phyloP scores from a whole-genome alignment of 2,797 vertebrate species.

The Eulemur mongoz region DNA sequence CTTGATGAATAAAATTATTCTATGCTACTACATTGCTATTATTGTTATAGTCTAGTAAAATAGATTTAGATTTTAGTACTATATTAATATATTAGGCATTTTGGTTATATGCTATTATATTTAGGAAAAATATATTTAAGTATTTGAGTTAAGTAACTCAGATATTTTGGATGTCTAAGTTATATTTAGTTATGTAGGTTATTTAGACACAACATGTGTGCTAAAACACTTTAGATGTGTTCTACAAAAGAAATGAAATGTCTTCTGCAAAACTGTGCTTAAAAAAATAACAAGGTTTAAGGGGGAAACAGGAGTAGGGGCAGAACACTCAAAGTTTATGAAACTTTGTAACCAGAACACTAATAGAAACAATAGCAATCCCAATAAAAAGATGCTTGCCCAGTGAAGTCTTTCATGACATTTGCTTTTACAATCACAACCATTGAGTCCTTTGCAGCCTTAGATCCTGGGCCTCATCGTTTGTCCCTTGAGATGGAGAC shows the following conservation, averaged over 20 bases:
- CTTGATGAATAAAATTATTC: slow-evolving; percentile 29
- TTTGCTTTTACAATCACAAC: neutral
- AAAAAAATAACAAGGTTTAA: slow-evolving; percentile 24
- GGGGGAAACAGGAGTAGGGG: neutral
- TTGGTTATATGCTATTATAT: neutral
- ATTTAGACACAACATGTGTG: neutral
- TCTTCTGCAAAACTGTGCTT: neutral
- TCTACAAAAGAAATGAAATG: neutral
- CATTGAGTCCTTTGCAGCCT: neutral
- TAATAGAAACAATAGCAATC: neutral
- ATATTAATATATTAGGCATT: neutral
- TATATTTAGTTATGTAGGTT: neutral
- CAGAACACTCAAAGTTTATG: neutral
- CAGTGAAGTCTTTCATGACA: neutral
- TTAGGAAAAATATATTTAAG: neutral
- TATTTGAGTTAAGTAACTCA: neutral
- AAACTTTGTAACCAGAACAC: neutral
- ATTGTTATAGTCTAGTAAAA: neutral
- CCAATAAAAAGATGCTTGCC: neutral
- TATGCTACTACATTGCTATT: neutral
- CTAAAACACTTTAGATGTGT: neutral
- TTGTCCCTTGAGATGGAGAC: neutral
- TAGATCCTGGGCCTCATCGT: neutral
- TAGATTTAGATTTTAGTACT: neutral
- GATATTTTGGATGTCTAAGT: neutral